Conservation (phyloP, 2,888 invertebrate genomes). For the Acholoe squamosa region DNA sequence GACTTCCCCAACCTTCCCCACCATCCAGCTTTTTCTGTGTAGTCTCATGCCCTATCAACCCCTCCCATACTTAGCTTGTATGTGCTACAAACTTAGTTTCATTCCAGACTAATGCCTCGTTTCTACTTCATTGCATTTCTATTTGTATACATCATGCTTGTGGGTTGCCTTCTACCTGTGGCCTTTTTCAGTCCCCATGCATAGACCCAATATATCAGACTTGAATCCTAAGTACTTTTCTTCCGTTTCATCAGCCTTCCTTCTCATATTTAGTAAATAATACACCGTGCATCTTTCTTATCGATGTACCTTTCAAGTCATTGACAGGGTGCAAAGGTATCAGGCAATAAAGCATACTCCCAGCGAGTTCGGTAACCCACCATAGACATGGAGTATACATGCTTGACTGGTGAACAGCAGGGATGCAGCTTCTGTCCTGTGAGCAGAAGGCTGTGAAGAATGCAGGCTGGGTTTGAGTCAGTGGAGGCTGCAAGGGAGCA, state of each 20-base stretch:
- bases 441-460: neutral
- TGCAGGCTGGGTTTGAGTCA: neutral
- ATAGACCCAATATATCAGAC: no score
- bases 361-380: neutral
- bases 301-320: constrained; percentile 5
- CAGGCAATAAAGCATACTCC: neutral
- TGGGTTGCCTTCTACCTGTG: no score
- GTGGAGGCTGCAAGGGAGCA: neutral
- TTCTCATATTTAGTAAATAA: neutral
- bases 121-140: neutral
- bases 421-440: neutral
- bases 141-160: neutral
- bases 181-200: neutral
- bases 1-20: no score
- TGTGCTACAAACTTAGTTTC: neutral
- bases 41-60: neutral
- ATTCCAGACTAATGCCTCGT: neutral
- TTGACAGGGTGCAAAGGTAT: neutral
- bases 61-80: neutral
- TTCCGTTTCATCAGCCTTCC: neutral
- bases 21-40: no score
- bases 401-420: neutral
- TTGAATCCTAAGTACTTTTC: neutral
- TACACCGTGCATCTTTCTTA: neutral
- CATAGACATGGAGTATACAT: constrained; percentile 3